Conservation (phyloP, 2,113 vertebrate genomes). For the Pteronura brasiliensis region DNA sequence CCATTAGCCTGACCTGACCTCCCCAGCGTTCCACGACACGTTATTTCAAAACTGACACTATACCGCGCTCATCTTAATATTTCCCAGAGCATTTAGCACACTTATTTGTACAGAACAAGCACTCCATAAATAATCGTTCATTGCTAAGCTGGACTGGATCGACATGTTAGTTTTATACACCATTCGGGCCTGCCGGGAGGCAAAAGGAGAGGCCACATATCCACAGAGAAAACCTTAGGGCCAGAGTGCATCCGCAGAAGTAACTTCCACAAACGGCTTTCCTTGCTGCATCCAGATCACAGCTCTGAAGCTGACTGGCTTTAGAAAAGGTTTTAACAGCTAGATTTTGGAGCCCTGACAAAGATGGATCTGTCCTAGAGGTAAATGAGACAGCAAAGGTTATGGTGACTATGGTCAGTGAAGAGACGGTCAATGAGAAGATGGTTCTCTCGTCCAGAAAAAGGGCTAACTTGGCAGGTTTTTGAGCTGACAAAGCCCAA, state of each 20-base stretch:
- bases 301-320: not conserved
- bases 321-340: not conserved
- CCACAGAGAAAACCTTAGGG: not conserved
- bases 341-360: not conserved
- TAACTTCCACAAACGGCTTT: not conserved
- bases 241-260: not conserved
- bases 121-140: not conserved
- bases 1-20: not conserved
- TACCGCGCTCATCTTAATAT: not conserved
- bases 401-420: too few relatives aligned
- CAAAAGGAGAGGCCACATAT: not conserved
- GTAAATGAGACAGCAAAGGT: not conserved
- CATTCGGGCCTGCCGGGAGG: not conserved
- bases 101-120: not conserved
- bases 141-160: not conserved
- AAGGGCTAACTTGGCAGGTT: not conserved
- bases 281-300: not conserved
- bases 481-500: not conserved
- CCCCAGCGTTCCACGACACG: accelerated
- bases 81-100: not conserved
- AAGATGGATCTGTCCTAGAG: not conserved
- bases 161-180: not conserved
- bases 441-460: not conserved
- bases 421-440: not conserved
- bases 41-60: not conserved